Conservation (phyloP, 1,140 invertebrate species). For the Trinorchestia longiramus region DNA sequence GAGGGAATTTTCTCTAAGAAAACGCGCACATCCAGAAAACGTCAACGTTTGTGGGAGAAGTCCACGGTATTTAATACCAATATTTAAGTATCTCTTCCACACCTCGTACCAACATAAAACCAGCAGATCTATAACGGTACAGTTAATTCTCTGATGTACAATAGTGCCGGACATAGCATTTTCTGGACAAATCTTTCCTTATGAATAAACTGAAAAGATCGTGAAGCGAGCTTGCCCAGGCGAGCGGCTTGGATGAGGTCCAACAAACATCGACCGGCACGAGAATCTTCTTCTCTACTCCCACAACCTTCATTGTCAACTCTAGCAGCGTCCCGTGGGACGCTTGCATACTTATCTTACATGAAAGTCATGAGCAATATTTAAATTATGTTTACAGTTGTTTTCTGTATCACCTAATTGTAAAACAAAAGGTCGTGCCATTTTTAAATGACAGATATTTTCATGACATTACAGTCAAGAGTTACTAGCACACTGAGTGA, state of each 20-base stretch:
- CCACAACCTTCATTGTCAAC: neutral
- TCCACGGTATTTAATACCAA: neutral
- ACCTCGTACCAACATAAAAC: neutral
- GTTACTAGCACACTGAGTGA: no score
- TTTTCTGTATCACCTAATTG: no score
- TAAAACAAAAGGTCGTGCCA: no score
- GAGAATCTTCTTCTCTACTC: neutral
- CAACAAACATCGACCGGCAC: conserved; percentile 32
- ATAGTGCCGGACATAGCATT: neutral
- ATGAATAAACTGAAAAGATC: neutral
- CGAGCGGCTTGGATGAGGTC: conserved; percentile 12
- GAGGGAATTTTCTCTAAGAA: neutral
- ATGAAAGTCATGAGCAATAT: neutral
- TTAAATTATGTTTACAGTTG: no score
- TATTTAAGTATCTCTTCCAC: neutral
- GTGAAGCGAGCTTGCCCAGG: neutral
- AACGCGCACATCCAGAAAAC: neutral
- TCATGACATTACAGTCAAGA: no score
- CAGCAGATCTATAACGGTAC: neutral
- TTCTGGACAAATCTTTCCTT: neutral
- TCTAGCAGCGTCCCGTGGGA: neutral
- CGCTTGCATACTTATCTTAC: neutral
- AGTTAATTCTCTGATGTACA: neutral
- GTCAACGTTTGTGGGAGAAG: neutral
- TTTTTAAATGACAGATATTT: no score